Evolutionary conservation across 2,888 invertebrate species (phyloP).

Genomic region (Ormyrus thymus): DNA sequence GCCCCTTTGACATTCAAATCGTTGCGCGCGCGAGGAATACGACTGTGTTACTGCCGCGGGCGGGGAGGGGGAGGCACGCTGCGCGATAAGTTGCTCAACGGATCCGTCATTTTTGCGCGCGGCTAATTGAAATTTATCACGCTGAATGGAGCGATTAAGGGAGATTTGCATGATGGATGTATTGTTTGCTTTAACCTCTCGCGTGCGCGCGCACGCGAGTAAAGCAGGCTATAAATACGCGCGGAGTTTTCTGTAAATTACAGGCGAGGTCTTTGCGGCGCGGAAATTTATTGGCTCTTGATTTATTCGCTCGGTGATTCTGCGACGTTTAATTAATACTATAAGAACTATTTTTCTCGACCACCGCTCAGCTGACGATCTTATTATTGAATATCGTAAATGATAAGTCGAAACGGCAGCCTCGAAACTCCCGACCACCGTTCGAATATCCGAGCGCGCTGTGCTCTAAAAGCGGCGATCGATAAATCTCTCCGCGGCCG

Average conservation of each 20-base stretch:
- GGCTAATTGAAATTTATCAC: constrained; percentile 43
- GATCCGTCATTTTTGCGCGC: constrained; percentile 3
- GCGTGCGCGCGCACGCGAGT: no score
- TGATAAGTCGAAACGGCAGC: no score
- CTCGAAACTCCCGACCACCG: no score
- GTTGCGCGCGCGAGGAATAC: no score
- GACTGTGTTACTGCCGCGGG: no score
- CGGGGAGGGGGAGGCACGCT: background rate
- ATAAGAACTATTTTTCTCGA: no score
- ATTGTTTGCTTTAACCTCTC: constrained; percentile 22
- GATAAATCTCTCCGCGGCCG: background rate
- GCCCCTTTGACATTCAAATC: constrained; percentile 32
- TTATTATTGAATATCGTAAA: no score
- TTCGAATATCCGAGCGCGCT: no score
- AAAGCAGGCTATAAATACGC: constrained; percentile 21
- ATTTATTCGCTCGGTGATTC: constrained; percentile 19
- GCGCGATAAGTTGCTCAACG: constrained; percentile 24
- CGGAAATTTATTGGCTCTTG: background rate
- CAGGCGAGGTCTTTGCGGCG: no score
- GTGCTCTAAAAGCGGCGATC: no score
- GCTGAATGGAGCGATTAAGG: background rate
- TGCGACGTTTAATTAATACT: background rate
- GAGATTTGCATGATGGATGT: background rate
- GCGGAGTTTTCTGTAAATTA: no score
- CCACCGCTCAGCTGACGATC: no score